Percentiles rank a stretch among this genome's conserved stretches.
Conservation (phyloP, 2,888 invertebrate species). For the Chloroclysta siterata region DNA sequence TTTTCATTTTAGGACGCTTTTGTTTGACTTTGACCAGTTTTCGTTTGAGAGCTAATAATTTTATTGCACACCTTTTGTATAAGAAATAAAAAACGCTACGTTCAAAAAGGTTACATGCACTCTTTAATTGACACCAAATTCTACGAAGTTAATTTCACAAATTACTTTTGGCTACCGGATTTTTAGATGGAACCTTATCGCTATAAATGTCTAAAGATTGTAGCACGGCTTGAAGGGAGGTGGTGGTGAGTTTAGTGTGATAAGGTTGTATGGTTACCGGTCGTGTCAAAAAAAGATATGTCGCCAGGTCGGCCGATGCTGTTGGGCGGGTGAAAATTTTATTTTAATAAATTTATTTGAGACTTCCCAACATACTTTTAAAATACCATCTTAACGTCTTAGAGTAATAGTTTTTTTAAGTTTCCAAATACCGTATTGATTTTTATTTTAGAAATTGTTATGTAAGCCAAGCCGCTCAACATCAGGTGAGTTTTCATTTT, state of each 20-base stretch:
- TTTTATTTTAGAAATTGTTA: too few species aligned
- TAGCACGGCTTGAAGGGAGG: neutral
- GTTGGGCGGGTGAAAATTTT: conserved; percentile 62
- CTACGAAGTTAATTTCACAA: conserved; percentile 85
- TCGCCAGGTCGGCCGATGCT: conserved; percentile 53
- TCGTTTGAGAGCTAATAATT: conserved; percentile 17
- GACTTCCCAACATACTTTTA: neutral
- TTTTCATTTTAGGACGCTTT: too few species aligned
- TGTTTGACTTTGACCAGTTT: too few species aligned
- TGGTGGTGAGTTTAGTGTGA: conserved; percentile 47
- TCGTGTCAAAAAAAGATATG: conserved; percentile 59
- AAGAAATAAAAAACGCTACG: conserved; percentile 42
- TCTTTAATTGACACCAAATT: conserved; percentile 80
- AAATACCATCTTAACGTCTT: too few species aligned
- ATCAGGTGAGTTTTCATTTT: too few species aligned
- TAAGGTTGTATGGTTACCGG: conserved; percentile 62
- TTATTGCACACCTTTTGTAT: conserved; percentile 36
- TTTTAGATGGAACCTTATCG: conserved; percentile 71
- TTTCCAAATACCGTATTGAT: too few species aligned
- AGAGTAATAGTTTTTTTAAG: too few species aligned
- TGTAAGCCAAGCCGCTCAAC: too few species aligned
- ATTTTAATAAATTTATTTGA: conserved; percentile 24
- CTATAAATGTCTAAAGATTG: conserved; percentile 35
- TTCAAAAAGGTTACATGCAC: conserved; percentile 43
- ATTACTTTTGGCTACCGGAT: conserved; percentile 83